phyloP scores from a whole-genome alignment of 1,140 invertebrate genomes.

The Pseudomyrmex concolor region DNA sequence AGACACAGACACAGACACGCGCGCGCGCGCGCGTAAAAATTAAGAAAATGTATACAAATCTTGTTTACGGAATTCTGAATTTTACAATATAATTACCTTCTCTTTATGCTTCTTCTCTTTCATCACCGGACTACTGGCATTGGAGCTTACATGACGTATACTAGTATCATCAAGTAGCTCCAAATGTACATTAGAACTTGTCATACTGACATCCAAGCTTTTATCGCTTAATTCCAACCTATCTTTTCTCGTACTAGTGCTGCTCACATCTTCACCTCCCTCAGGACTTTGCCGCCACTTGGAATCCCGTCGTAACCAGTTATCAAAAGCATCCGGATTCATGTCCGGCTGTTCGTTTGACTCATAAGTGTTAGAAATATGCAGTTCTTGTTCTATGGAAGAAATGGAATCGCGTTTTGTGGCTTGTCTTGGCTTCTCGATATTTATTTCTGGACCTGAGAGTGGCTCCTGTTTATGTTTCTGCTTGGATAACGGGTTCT shows the following conservation, averaged over 20 bases:
- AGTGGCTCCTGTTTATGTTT: conserved; percentile 78
- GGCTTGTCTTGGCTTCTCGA: conserved; percentile 63
- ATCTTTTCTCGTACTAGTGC: conserved; percentile 81
- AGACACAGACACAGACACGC: too few species aligned
- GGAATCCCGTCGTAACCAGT: conserved; percentile 86
- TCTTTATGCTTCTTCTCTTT: conserved; percentile 86
- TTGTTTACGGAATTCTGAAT: not conserved
- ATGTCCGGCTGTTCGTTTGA: conserved; percentile 83
- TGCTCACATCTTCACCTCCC: conserved; percentile 87
- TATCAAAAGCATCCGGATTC: conserved; percentile 86
- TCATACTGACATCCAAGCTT: conserved; percentile 85
- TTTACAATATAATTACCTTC: conserved; percentile 78
- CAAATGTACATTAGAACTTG: conserved; percentile 86
- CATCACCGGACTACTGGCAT: conserved; percentile 83
- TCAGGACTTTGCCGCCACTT: conserved; percentile 88
- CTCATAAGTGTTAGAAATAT: conserved; percentile 80
- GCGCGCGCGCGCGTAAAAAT: too few species aligned
- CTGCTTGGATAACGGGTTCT: conserved; percentile 83
- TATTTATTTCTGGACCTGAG: conserved; percentile 71
- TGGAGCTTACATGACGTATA: conserved; percentile 82
- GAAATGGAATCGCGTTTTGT: conserved; percentile 81
- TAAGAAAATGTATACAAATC: not conserved
- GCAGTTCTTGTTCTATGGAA: conserved; percentile 82
- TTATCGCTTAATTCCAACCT: conserved; percentile 86
- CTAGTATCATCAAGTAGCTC: conserved; percentile 85